Percentiles rank a stretch among this genome's conserved stretches.
Conservation (phyloP, 2,888 invertebrate species). For the Malachius bipustulatus region DNA sequence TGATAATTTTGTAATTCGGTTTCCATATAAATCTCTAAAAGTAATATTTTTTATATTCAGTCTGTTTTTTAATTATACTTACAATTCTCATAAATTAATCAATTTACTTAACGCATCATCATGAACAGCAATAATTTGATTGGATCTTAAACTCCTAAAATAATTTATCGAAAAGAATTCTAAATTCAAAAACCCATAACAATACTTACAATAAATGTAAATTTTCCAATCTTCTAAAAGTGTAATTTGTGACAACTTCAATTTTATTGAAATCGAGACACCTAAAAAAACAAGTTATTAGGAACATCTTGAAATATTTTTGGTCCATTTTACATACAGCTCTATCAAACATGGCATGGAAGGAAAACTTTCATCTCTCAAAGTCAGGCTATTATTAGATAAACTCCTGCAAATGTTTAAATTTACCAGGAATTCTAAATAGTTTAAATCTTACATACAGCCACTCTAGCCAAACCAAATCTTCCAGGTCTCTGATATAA, state of each 20-base stretch:
- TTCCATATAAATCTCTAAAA: too few relatives aligned
- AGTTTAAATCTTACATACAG: conserved; percentile 28
- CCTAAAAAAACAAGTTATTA: conserved; percentile 25
- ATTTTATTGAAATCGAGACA: conserved; percentile 38
- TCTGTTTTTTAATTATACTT: too few relatives aligned
- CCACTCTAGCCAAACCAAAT: conserved; percentile 35
- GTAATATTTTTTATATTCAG: too few relatives aligned
- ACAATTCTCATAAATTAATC: conserved; percentile 40
- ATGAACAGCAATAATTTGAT: conserved; percentile 37
- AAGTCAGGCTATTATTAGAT: conserved; percentile 39
- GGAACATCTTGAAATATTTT: background rate
- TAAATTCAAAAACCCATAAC: too few relatives aligned
- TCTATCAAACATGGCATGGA: conserved; percentile 37
- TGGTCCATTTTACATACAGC: conserved; percentile 36
- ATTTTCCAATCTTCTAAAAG: conserved; percentile 37
- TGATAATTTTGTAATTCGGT: too few relatives aligned
- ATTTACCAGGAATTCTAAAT: too few relatives aligned
- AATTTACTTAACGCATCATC: conserved; percentile 37
- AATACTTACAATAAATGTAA: conserved; percentile 40
- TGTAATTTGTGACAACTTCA: conserved; percentile 35
- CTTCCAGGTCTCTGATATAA: conserved; percentile 35
- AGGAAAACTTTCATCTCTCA: conserved; percentile 38
- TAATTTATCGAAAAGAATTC: conserved; percentile 7
- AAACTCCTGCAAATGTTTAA: conserved; percentile 31
- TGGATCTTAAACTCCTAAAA: conserved; percentile 32